Base-by-base conservation (phyloP, 2,888 invertebrate species). In the Empis livida region DNA sequence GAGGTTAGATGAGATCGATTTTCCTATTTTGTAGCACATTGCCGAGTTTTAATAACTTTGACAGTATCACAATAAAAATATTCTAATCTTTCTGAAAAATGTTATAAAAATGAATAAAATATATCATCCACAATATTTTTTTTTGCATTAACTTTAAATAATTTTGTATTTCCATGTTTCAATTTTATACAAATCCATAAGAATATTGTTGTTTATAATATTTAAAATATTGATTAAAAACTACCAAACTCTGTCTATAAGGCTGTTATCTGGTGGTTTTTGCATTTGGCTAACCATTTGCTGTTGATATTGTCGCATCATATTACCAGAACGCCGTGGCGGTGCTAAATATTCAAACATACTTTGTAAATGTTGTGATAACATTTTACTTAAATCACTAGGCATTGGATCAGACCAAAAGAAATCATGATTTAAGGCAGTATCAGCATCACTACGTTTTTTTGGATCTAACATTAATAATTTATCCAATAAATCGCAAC, bases 401-500 rank as follows among this genome's bases (percentile, higher is more conserved):
- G 96, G 95, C 86, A 93, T 87, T 0, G 99, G 97, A 65, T 95
- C 93, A 6, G 87, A 88, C 93, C 94, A 99, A 73, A 99, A 99
- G 73, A 97, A 99, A 64, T 95, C 93, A 63, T 99, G 96, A 71
- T 95, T 93, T 2, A 99, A 67, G 0, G 96, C 94, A 0, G 87
- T 84, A 64, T 97, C 95, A 0, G 93, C 84, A 63, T 95, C 92
- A 47, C 78, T 77, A 42, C 93, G 72, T 65, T 91, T 91, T 1
- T 83, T 78, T 0, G 99, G 99, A 69, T 99, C 95, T 43, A 99
- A 69, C 10, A 89, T 86, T 41, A 99, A 70, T 16, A 99, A 71
- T 61, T 88, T 90, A 63, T 99, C 97, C 1, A 99, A 69, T 13
- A 99, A 72, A 64, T 96, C 95, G 60, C 96, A 85, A 0, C 93